These are phyloP conservation scores for zebrafish (Danio rerio) DNA, from an alignment of 2,113 vertebrate species.

Conservation along the genomic window GRCz12tu NC_133179.1:30033501-30034000, in stretches of 20 bases:
- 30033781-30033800: constrained; percentile 20
- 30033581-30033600: constrained; percentile 42
- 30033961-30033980: constrained; percentile 31
- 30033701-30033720: constrained; percentile 19
- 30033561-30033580: constrained; percentile 29
- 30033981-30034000: constrained; percentile 51
- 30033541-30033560: constrained; percentile 28
- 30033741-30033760: neutral
- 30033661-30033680: constrained; percentile 32
- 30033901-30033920: constrained; percentile 32
- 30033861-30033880: constrained; percentile 37
- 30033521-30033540: constrained; percentile 19
- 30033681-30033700: constrained; percentile 33
- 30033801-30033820: constrained; percentile 36
- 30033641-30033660: neutral
- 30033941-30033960: neutral
- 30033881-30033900: constrained; percentile 19
- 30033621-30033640: neutral
- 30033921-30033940: constrained; percentile 5
- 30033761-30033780: neutral
- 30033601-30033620: constrained; percentile 30
- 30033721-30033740: constrained; percentile 11
- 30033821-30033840: constrained; percentile 14
- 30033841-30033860: constrained; percentile 44
- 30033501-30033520: constrained; percentile 36